Evolutionary conservation across 2,888 invertebrate genomes (phyloP).

Genomic region (Sisyra terminalis): DNA sequence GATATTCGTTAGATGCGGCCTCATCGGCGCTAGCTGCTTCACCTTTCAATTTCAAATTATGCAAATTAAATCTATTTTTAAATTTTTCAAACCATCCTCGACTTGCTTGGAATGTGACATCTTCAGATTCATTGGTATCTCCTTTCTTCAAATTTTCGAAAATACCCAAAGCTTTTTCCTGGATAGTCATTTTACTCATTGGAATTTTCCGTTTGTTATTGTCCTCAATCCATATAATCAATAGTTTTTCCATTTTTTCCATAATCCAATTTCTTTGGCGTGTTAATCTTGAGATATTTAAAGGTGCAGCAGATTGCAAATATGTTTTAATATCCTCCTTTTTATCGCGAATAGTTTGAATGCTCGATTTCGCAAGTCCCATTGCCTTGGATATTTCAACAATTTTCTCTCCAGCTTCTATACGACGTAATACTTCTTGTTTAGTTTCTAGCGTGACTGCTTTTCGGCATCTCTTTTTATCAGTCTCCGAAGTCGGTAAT

Average conservation of each 20-base stretch:
- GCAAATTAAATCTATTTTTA: slow-evolving; percentile 10
- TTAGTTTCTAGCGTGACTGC: slow-evolving; percentile 10
- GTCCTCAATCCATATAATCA: slow-evolving; percentile 13
- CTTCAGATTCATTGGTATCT: neutral
- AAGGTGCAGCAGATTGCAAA: slow-evolving; percentile 13
- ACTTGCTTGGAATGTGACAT: slow-evolving; percentile 12
- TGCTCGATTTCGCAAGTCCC: slow-evolving; percentile 12
- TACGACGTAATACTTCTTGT: slow-evolving; percentile 13
- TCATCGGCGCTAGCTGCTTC: slow-evolving; percentile 11
- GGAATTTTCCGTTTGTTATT: slow-evolving; percentile 13
- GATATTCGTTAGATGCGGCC: neutral
- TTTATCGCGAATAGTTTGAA: slow-evolving; percentile 14
- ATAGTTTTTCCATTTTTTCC: slow-evolving; percentile 14
- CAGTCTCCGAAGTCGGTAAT: slow-evolving; percentile 9
- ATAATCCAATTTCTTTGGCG: slow-evolving; percentile 14
- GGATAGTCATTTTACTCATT: slow-evolving; percentile 15
- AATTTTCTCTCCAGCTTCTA: slow-evolving; percentile 13
- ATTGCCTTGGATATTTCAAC: slow-evolving; percentile 13
- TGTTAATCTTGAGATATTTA: slow-evolving; percentile 15
- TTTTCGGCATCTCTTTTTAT: slow-evolving; percentile 12
- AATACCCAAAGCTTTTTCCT: slow-evolving; percentile 14
- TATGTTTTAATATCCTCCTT: slow-evolving; percentile 13
- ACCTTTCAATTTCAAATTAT: slow-evolving; percentile 13
- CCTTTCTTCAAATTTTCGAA: slow-evolving; percentile 14
- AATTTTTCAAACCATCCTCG: slow-evolving; percentile 14